Base-by-base conservation (phyloP, 2,888 invertebrate species). In the Incurvaria masculella region DNA sequence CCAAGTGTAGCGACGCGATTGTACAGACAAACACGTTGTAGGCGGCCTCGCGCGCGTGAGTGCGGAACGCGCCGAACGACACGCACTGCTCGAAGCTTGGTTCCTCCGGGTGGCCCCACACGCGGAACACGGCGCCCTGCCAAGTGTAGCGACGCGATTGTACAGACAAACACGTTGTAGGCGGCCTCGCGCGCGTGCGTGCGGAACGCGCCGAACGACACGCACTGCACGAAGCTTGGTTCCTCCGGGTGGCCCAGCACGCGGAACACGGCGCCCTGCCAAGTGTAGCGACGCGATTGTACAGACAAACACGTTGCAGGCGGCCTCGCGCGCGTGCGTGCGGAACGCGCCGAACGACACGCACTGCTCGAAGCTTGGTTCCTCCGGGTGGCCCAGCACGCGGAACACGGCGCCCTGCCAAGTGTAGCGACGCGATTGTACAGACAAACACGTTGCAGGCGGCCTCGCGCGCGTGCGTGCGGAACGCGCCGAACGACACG, bases 1-100 rank as follows among this genome's bases (percentile, higher is more conserved):
- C 39, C 8, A 8, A 33, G 23, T 23, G 5, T 23, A 23, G n/a
- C n/a, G n/a, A n/a, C n/a, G n/a, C n/a, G n/a, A n/a, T n/a, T n/a
- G n/a, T n/a, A 76, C 21, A 90, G 79, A 55, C 87, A 87, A 88
- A 86, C 49, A 89, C 69, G 61, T 86, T 89, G 79, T 91, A 91
- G 3, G 81, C 81, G 5, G 84, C 80, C 65, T 89, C 88, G 53
- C 86, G 82, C 0, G 71, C 65, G 0, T 66, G 64, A 1, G 81
- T 80, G n/a, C 80, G 72, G 70, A 90, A 89, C 49, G 86, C 88
- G 50, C 83, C 85, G 66, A 89, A 89, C 0, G 89, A 85, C 1
- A 91, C 90, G 65, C 91, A 91, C 65, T 91, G 91, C 55, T 81
- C 79, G 66, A 86, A 91, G 47, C 83, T 81, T 0, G 79, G 79